Evolutionary conservation across 2,888 invertebrate genomes (phyloP).

Genomic region (Stenotaenia linearis): DNA sequence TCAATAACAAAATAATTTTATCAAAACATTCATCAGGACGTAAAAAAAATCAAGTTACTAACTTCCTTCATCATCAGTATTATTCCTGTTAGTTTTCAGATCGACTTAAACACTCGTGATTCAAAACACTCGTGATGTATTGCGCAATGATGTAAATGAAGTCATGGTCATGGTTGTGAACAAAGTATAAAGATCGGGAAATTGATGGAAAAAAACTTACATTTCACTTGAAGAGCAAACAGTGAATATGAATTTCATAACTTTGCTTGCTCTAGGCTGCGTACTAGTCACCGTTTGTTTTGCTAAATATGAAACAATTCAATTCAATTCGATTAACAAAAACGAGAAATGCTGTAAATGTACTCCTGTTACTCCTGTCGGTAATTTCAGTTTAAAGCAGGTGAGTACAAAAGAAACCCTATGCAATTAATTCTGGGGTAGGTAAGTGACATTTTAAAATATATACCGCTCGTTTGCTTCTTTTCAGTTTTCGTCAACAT

Average conservation of each 20-base stretch:
- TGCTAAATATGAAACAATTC: background rate
- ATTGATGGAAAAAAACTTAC: background rate
- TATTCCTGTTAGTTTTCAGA: no score
- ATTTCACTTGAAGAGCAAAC: background rate
- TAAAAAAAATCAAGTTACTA: no score
- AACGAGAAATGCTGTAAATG: background rate
- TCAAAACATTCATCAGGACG: no score
- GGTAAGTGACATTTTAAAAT: no score
- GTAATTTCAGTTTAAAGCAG: background rate
- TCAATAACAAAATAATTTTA: no score
- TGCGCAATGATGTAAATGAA: no score
- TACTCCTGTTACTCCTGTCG: background rate
- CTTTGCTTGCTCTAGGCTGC: background rate
- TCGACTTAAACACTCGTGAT: no score
- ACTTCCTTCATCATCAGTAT: no score
- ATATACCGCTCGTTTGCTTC: no score
- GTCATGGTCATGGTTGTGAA: background rate
- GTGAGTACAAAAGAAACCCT: no score
- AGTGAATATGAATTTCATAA: background rate
- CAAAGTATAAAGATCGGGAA: background rate
- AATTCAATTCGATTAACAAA: background rate
- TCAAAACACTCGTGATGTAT: no score
- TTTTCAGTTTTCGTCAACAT: background rate
- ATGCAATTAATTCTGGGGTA: no score
- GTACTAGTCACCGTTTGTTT: background rate